These are phyloP conservation scores for Terrapene triunguis DNA, from an alignment of 2,113 vertebrate genomes.

Conservation along the genomic window DNA sequence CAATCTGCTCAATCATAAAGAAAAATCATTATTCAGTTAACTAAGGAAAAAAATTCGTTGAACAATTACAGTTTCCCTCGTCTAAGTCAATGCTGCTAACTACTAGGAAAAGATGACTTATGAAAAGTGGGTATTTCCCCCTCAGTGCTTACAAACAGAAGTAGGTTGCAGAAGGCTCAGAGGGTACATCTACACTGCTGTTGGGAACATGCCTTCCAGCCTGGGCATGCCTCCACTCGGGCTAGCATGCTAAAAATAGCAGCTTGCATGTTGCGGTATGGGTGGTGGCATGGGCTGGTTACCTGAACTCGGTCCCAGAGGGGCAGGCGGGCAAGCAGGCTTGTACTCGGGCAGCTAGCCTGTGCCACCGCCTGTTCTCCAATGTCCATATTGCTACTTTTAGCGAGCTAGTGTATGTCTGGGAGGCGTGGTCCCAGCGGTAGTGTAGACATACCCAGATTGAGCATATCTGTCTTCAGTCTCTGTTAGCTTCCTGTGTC, in stretches of 20 bases:
- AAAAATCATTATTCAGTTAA: neutral
- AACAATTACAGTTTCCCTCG: neutral
- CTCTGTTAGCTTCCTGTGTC: neutral
- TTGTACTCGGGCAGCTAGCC: neutral
- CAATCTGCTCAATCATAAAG: neutral
- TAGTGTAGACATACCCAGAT: neutral
- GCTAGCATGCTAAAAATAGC: neutral
- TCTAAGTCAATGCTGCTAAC: neutral
- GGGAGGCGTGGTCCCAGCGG: neutral
- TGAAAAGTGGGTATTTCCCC: neutral
- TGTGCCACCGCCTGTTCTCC: neutral
- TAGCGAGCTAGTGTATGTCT: neutral
- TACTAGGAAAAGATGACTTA: conserved; percentile 58
- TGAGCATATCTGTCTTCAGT: neutral
- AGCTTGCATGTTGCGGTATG: neutral
- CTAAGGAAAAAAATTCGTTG: neutral
- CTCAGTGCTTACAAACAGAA: conserved; percentile 25
- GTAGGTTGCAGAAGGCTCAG: conserved; percentile 13
- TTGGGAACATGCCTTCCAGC: neutral
- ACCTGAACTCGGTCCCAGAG: neutral
- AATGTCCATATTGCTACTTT: neutral
- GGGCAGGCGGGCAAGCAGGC: neutral
- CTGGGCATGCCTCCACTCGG: neutral
- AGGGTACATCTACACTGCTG: neutral
- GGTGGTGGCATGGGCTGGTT: neutral